Base-by-base conservation (phyloP, 2,888 invertebrate species). In the Ypsolopha sequella region DNA sequence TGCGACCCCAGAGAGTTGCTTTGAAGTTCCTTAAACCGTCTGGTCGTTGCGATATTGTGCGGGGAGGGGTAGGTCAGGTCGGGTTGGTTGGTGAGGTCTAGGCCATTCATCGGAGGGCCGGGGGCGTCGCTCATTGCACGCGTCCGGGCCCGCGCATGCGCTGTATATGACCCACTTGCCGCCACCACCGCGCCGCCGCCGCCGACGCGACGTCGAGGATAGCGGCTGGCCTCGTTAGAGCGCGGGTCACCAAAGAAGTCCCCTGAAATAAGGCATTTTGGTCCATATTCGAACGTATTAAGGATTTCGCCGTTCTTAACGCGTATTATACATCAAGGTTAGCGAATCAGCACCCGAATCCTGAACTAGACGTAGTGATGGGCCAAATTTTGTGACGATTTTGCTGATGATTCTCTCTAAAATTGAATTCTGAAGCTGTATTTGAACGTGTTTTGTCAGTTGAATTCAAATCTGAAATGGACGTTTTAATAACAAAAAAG, bases 91-190 rank as follows among this genome's bases (percentile, higher is more conserved):
- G 80, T 53, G 53, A 75, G 76, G 73, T 74, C 76, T 64, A 64
- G 62, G 73, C 76, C 76, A 74, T 79, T 80, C 78, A 78, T 76
- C 75, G 64, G 65, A 68, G 75, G 71, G 71, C 71, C 11, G 41
- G 43, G 82, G 84, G 80, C 79, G 80, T 78, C 65, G 76, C 76
- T 81, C 79, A 84, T 82, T 85, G 82, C 75, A 61, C 62, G 73
- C 70, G 77, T 82, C 81, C 80, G 80, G 79, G 75, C 59, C 41
- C 57, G 69, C 76, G 84, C 85, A 76, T 80, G 81, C 82, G 81
- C 77, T 77, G 71, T 73, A 75, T 65, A 74, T 82, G 85, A 84
- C 84, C 82, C 78, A 84, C 68, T 80, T 81, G 80, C 66, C 58
- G 57, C 57, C 24, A 24, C 24, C 24, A 4, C 24, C 24, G 24